Conservation (phyloP, 2,797 vertebrate species). For the Psittacula echo region DNA sequence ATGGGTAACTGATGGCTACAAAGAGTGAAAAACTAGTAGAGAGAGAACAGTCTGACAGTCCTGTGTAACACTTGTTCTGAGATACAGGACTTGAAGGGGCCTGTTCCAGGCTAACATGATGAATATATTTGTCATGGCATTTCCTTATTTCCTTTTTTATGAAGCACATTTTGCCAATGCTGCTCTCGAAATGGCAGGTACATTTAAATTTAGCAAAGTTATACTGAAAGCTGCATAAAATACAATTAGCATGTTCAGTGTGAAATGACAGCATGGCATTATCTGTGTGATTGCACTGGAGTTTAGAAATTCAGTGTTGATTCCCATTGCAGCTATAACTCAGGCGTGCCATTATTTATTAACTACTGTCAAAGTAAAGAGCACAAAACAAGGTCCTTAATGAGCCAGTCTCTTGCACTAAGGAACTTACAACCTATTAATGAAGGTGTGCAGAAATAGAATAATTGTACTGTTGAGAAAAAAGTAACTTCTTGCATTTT, state of each 20-base stretch:
- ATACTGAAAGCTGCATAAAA: neutral
- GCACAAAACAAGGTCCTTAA: neutral
- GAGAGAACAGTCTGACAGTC: neutral
- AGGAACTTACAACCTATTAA: neutral
- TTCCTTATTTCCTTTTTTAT: neutral
- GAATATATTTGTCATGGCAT: neutral
- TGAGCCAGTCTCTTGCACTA: neutral
- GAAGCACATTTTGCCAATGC: neutral
- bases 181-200: neutral
- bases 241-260: neutral
- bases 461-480: neutral
- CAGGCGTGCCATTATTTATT: neutral
- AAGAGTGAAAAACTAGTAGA: neutral
- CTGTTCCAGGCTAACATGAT: neutral
- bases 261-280: conserved; percentile 14
- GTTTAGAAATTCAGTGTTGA: neutral
- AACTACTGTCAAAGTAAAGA: neutral
- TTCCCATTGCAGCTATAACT: neutral
- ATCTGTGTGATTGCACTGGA: neutral
- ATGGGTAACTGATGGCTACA: neutral
- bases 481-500: neutral
- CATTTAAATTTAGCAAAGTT: neutral
- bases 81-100: neutral
- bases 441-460: neutral
- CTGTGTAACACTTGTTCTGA: neutral